A percentile compares a stretch with the other conserved stretches of the same genome.
phyloP scores from a whole-genome alignment of 2,113 vertebrate genomes.

The Neomonachus schauinslandi region DNA sequence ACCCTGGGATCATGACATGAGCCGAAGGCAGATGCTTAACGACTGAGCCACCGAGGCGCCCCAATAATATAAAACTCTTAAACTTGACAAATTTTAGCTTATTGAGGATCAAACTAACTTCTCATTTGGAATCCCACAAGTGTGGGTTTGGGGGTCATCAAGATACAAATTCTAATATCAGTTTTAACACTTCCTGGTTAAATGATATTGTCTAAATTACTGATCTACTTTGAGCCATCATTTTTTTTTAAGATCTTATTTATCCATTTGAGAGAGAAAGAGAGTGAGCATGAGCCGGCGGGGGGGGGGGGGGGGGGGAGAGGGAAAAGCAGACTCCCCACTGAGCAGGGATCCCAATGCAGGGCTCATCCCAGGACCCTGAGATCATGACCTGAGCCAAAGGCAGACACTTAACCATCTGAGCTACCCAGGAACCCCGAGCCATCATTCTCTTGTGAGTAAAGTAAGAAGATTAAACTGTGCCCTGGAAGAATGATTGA shows the following conservation, averaged over 20 bases:
- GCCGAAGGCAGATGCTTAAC: too few relatives aligned
- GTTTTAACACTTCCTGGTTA: neutral
- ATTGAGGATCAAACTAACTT: neutral
- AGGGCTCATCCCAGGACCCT: too few relatives aligned
- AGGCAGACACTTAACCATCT: too few relatives aligned
- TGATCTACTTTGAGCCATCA: neutral
- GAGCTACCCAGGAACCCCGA: neutral
- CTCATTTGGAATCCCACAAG: neutral
- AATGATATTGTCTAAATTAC: neutral
- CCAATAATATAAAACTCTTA: neutral
- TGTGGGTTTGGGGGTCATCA: neutral
- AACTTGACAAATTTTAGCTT: neutral
- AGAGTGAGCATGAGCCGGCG: too few relatives aligned
- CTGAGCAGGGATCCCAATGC: too few relatives aligned
- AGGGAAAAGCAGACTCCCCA: too few relatives aligned
- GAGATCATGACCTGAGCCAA: too few relatives aligned
- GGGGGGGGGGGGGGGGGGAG: fast-evolving
- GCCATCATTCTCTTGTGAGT: neutral
- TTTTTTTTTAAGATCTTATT: neutral
- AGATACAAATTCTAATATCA: neutral
- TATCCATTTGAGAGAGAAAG: too few relatives aligned
- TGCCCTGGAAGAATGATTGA: neutral
- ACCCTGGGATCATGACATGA: too few relatives aligned
- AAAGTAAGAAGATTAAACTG: neutral
- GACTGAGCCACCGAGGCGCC: too few relatives aligned